Evolutionary conservation across 2,888 invertebrate species (phyloP).

Genomic region (Drosophila antonietae): DNA sequence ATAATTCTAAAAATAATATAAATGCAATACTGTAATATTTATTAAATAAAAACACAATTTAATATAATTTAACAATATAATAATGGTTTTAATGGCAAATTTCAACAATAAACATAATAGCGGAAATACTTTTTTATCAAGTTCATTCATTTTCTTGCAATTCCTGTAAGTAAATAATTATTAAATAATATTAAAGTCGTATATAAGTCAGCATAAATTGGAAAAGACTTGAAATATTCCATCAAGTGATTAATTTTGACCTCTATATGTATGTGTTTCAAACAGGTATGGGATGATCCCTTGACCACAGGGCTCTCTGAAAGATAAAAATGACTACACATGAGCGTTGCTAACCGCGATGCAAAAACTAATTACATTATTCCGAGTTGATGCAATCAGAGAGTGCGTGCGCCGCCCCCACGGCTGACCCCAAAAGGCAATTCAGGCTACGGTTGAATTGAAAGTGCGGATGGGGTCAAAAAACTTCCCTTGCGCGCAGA

Average conservation of each 20-base stretch:
- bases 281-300: conserved; percentile 6
- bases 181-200: background rate
- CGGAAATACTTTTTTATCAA: background rate
- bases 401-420: conserved; percentile 62
- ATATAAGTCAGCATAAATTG: background rate
- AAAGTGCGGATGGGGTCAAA: conserved; percentile 45
- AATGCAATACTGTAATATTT: too few species aligned
- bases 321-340: conserved; percentile 2
- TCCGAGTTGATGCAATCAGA: conserved; percentile 78
- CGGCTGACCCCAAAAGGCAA: conserved; percentile 59
- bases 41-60: too few species aligned
- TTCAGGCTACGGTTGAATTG: conserved; percentile 72
- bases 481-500: background rate
- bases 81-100: too few species aligned
- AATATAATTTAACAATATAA: too few species aligned
- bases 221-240: conserved; percentile 3
- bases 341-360: conserved; percentile 45
- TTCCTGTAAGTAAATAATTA: background rate
- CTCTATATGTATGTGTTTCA: conserved; percentile 1
- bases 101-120: background rate
- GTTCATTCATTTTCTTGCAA: background rate
- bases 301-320: background rate
- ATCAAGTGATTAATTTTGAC: conserved; percentile 14
- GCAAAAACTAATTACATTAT: conserved; percentile 81
- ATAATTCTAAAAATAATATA: too few species aligned